Evolutionary conservation across 2,888 invertebrate genomes (phyloP).

Genomic region (Zootermopsis nevadensis): DNA sequence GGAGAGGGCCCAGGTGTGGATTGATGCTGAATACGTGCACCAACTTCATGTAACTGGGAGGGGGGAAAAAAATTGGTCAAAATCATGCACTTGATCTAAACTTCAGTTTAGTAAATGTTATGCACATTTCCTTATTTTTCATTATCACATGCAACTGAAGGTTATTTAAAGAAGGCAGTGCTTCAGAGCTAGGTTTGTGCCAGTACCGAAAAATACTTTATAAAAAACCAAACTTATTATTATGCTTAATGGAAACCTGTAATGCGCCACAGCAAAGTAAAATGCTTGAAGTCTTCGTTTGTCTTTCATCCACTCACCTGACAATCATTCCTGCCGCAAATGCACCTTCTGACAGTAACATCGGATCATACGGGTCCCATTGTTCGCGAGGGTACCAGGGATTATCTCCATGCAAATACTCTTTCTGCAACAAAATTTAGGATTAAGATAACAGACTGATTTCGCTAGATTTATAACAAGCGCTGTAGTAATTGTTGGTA

Average conservation of each 20-base stretch:
- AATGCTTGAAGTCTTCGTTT: background rate
- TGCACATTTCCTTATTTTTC: too few species aligned
- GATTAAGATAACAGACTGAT: background rate
- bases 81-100: background rate
- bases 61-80: conserved; percentile 59
- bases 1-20: conserved; percentile 94
- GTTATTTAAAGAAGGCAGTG: too few species aligned
- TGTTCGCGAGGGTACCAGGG: conserved; percentile 89
- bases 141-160: background rate
- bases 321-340: conserved; percentile 98
- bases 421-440: conserved; percentile 67
- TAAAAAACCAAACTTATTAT: too few species aligned
- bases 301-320: conserved; percentile 63
- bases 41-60: conserved; percentile 92
- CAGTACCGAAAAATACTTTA: too few species aligned
- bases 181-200: background rate
- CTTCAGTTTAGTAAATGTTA: too few species aligned
- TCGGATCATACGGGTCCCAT: conserved; percentile 97
- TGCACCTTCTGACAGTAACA: conserved; percentile 91
- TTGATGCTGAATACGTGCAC: conserved; percentile 98
- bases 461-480: too few species aligned
- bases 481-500: too few species aligned
- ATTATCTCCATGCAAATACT: conserved; percentile 75
- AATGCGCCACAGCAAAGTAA: background rate
- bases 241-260: too few species aligned